Base-by-base conservation (phyloP, 1,140 invertebrate genomes). In the Pissodes strobi region DNA sequence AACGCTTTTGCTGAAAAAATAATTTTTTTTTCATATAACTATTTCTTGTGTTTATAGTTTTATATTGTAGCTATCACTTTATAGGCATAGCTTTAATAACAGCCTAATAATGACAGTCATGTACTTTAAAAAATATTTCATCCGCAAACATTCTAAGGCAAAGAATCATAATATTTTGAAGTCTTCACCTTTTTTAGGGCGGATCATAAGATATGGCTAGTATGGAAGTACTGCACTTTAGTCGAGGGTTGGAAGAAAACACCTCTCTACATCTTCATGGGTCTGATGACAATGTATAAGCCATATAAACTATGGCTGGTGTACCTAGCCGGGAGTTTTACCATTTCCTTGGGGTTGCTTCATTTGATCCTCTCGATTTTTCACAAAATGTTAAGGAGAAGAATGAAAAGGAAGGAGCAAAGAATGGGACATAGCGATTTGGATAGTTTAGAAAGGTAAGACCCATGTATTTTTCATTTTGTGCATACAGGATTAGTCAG, bases 391-490 rank as follows among this genome's bases (percentile, higher is more conserved):
- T 18, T 62, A 21, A 56, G 46, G 27, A 63, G 62, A 9, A 64
- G 56, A 45, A 41, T 65, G 15, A 58, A 55, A 27, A 60, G 52
- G 30, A 72, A 68, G 55, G 72, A 72, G 56, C 65, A 72, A 43
- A 39, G 70, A 39, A 62, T 74, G 18, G 51, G 73, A 2, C 62
- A 74, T 38, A 64, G 68, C 27, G 76, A 78, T 38, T 53, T 69
- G 12, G 76, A 78, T 39, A 78, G 76, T 64, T 73, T 75, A 37
- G 76, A 78, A 66, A 78, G 76, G 76, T 78, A 18, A 27, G n/a
- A n/a, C n/a, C n/a, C n/a, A n/a, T n/a, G n/a, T n/a, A n/a, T n/a
- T n/a, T n/a, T n/a, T n/a, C n/a, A n/a, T n/a, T n/a, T n/a, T n/a
- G n/a, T n/a, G n/a, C n/a, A n/a, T n/a, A n/a, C n/a, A n/a, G n/a